These are phyloP conservation scores for Electrona antarctica DNA, from an alignment of 2,113 vertebrate species.

Conservation along the genomic window DNA sequence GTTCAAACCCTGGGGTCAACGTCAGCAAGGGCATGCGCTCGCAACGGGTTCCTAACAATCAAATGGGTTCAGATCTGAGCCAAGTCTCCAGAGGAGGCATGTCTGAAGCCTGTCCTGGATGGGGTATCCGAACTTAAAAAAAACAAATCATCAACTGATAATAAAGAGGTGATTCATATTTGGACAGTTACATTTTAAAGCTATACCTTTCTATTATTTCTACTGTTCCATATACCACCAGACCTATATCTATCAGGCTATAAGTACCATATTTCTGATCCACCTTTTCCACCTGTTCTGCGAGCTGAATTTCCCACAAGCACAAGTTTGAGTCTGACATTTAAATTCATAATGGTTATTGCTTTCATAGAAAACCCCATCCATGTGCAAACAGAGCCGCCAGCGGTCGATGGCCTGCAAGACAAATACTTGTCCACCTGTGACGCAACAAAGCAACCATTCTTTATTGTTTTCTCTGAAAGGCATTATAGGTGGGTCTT, in stretches of 20 bases:
- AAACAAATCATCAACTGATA: too few relatives aligned
- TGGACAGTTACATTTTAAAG: neutral
- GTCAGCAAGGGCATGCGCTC: too few relatives aligned
- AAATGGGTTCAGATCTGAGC: too few relatives aligned
- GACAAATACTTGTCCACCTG: slow-evolving; percentile 54
- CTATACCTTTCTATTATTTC: neutral
- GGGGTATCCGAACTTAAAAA: too few relatives aligned
- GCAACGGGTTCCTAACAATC: too few relatives aligned
- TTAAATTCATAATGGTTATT: slow-evolving; percentile 48
- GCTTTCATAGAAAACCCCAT: slow-evolving; percentile 50
- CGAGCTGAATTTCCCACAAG: slow-evolving; percentile 41
- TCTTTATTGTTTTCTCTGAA: slow-evolving; percentile 60
- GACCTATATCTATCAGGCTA: too few relatives aligned
- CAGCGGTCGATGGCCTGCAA: slow-evolving; percentile 5
- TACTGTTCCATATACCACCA: too few relatives aligned
- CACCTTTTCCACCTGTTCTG: neutral
- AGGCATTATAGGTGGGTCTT: slow-evolving; percentile 48
- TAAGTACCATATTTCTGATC: neutral
- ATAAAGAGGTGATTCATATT: neutral
- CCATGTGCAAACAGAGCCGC: slow-evolving; percentile 62
- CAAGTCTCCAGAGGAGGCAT: too few relatives aligned
- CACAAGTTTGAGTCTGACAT: slow-evolving; percentile 3
- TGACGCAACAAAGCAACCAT: slow-evolving; percentile 55
- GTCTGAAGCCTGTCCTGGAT: too few relatives aligned
- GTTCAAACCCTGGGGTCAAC: too few relatives aligned